Conservation (phyloP, 2,888 invertebrate species). For the Caenorhabditis auriculariae region DNA sequence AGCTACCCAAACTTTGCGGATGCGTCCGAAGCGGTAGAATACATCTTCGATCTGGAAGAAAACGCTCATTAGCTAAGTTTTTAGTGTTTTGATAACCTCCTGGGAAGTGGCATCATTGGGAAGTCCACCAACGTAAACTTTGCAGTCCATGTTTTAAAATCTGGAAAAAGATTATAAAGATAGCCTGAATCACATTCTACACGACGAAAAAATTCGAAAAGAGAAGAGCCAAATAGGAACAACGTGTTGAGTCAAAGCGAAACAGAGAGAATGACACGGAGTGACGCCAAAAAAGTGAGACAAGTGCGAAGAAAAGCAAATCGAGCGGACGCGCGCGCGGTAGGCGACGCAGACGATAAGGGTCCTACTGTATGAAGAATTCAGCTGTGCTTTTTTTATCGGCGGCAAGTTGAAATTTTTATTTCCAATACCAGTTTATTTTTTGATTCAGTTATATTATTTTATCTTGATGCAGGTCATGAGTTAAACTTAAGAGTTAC, state of each 20-base stretch:
- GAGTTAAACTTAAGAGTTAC: too few relatives aligned
- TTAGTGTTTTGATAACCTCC: conserved; percentile 43
- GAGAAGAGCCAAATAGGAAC: not conserved
- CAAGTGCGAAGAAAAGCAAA: too few relatives aligned
- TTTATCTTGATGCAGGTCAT: too few relatives aligned
- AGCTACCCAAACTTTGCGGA: conserved; percentile 90
- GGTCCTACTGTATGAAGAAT: too few relatives aligned
- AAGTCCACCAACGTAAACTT: conserved; percentile 88
- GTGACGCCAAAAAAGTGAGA: too few relatives aligned
- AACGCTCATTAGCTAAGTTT: not conserved
- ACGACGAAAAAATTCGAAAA: not conserved
- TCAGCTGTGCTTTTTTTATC: too few relatives aligned
- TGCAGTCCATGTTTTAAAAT: conserved; percentile 65
- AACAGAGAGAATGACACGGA: not conserved
- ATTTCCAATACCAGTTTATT: too few relatives aligned
- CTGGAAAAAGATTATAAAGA: not conserved
- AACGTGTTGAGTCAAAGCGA: not conserved
- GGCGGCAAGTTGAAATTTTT: too few relatives aligned
- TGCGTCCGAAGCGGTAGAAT: conserved; percentile 83
- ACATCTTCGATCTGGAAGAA: conserved; percentile 73
- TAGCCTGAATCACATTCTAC: not conserved
- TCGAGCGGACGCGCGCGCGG: too few relatives aligned
- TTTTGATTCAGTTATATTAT: too few relatives aligned
- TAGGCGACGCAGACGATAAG: too few relatives aligned
- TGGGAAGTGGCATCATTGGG: conserved; percentile 79